These are phyloP conservation scores for Neodiprion fabricii DNA, from an alignment of 1,140 invertebrate species.

Conservation along the genomic window DNA sequence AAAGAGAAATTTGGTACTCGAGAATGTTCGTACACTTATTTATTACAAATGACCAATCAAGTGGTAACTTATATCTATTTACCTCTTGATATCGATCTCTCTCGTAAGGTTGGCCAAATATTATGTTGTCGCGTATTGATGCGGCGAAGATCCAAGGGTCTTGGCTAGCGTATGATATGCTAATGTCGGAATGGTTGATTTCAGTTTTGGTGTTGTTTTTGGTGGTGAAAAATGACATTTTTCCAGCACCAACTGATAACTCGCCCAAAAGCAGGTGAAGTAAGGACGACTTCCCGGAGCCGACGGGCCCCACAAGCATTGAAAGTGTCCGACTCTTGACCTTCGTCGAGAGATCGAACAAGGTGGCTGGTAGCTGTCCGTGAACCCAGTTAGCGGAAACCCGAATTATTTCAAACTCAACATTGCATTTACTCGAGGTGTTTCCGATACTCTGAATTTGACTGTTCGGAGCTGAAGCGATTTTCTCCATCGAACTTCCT, in stretches of 20 bases:
- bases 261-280: constrained; percentile 77
- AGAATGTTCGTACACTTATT: too few species aligned
- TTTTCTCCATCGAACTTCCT: too few species aligned
- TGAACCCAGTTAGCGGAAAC: constrained; percentile 55
- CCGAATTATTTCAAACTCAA: constrained; percentile 30
- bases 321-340: constrained; percentile 72
- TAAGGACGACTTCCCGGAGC: constrained; percentile 81
- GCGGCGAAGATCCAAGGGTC: constrained; percentile 80
- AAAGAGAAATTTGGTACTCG: too few species aligned
- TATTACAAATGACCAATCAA: too few species aligned
- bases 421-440: too few species aligned
- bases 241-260: constrained; percentile 69
- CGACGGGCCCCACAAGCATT: constrained; percentile 79
- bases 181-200: constrained; percentile 60
- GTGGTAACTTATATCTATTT: constrained; percentile 36
- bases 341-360: constrained; percentile 70
- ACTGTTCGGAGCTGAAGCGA: too few species aligned
- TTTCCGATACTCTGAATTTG: background rate
- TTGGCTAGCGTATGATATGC: constrained; percentile 76
- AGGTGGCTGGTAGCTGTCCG: constrained; percentile 49
- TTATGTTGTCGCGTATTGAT: constrained; percentile 78
- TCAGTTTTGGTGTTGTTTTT: background rate
- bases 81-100: constrained; percentile 73
- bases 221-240: constrained; percentile 47
- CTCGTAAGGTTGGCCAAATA: constrained; percentile 78